These are phyloP conservation scores for Cololabis saira DNA, from an alignment of 2,113 vertebrate species.

Conservation along the genomic window DNA sequence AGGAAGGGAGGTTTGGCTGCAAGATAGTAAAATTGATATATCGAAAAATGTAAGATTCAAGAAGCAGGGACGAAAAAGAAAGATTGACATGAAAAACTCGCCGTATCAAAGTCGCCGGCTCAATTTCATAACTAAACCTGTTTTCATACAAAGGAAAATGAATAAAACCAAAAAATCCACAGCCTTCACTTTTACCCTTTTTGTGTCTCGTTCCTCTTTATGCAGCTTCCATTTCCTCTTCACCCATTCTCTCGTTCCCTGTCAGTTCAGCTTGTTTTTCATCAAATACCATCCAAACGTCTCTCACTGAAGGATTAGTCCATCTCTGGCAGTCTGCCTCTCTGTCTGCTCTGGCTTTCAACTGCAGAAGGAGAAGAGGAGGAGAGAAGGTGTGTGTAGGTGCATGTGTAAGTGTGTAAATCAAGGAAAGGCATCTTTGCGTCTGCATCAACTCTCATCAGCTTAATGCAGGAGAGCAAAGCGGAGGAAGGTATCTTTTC, in stretches of 20 bases:
- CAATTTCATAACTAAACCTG: constrained; percentile 24
- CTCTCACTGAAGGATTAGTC: constrained; percentile 70
- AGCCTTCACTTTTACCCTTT: constrained; percentile 49
- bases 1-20: constrained; percentile 1
- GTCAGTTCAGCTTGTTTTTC: constrained; percentile 51
- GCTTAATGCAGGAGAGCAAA: constrained; percentile 21
- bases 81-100: constrained; percentile 19
- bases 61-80: background rate
- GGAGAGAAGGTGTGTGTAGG: constrained; percentile 22
- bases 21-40: constrained; percentile 26
- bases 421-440: constrained; percentile 45
- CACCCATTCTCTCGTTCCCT: constrained; percentile 22
- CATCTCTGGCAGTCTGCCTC: constrained; percentile 75
- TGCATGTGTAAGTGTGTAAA: background rate
- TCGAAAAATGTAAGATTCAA: constrained; percentile 13
- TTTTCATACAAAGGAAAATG: constrained; percentile 27
- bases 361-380: constrained; percentile 22
- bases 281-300: constrained; percentile 61
- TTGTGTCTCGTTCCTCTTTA: constrained; percentile 15
- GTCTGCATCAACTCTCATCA: constrained; percentile 45
- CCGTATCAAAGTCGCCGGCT: constrained; percentile 13
- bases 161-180: constrained; percentile 41
- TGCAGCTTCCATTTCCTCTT: constrained; percentile 12
- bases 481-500: background rate
- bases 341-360: constrained; percentile 74